A percentile compares a stretch with the other conserved stretches of the same genome.
phyloP scores from a whole-genome alignment of 1,140 invertebrate species.

The Zaprionus capensis region DNA sequence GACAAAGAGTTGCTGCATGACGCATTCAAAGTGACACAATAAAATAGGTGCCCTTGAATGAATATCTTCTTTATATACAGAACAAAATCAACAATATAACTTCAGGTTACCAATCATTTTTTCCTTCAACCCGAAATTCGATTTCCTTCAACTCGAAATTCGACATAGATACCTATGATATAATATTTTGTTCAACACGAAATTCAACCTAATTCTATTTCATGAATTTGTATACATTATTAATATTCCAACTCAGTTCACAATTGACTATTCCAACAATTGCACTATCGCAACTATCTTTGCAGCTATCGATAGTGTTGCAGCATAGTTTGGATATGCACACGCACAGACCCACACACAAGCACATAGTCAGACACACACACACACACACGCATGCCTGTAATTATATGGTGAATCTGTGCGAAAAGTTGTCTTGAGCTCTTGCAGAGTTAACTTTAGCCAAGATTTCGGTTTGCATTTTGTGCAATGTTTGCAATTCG shows the following conservation, averaged over 20 bases:
- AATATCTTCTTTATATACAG: too few species aligned
- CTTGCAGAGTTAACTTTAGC: background rate
- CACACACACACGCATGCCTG: background rate
- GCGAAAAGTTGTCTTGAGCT: constrained; percentile 8
- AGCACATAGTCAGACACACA: background rate
- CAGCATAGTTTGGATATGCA: too few species aligned
- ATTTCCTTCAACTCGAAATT: too few species aligned
- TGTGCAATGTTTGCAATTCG: constrained; percentile 12
- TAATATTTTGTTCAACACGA: too few species aligned
- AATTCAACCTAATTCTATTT: too few species aligned
- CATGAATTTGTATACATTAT: too few species aligned
- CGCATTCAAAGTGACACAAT: too few species aligned
- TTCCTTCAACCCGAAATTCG: too few species aligned
- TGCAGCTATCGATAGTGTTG: background rate
- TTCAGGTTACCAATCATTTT: too few species aligned
- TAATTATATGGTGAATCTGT: background rate
- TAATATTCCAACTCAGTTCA: background rate
- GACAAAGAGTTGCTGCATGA: background rate
- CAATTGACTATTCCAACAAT: background rate
- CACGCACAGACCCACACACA: background rate
- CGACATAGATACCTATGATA: too few species aligned
- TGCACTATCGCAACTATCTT: background rate
- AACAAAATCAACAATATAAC: too few species aligned
- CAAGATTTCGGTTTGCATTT: constrained; percentile 9
- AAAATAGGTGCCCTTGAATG: too few species aligned